phyloP scores from a whole-genome alignment of 64 coral and sea anemone genomes.

The Stichodactyla mertensii region DNA sequence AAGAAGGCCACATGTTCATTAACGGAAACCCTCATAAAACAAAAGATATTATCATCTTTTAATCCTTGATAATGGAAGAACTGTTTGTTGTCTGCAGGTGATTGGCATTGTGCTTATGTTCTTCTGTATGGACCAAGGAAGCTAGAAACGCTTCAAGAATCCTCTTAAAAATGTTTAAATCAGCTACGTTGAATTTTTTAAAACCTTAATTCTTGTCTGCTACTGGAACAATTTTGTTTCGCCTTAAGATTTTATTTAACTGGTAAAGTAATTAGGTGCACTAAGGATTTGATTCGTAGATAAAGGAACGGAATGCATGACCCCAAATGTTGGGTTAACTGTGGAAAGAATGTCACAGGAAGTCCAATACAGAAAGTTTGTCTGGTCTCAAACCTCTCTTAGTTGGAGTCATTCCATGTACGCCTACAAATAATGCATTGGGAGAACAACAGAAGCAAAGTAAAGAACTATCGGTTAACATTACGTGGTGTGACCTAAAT shows the following conservation, averaged over 20 bases:
- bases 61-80: not conserved
- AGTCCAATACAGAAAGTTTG: not conserved
- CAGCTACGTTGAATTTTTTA: too few species aligned
- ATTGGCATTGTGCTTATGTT: constrained; percentile 89
- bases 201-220: not conserved
- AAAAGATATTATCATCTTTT: not conserved
- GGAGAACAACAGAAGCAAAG: too few species aligned
- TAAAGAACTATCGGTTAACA: too few species aligned
- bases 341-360: not conserved
- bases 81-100: constrained; percentile 28
- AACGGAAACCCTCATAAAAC: too few species aligned
- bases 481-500: too few species aligned
- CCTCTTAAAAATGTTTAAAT: not conserved
- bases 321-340: not conserved
- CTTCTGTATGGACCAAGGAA: constrained; percentile 66
- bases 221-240: not conserved
- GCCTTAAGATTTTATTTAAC: not conserved
- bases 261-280: not conserved
- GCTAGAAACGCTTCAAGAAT: constrained; percentile 41
- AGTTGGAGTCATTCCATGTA: too few species aligned
- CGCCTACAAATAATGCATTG: too few species aligned
- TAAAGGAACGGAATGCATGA: not conserved
- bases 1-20: too few species aligned
- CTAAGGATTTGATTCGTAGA: not conserved
- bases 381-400: not conserved